Conservation (phyloP, 2,113 vertebrate species). For the Rhadina sibilatrix region DNA sequence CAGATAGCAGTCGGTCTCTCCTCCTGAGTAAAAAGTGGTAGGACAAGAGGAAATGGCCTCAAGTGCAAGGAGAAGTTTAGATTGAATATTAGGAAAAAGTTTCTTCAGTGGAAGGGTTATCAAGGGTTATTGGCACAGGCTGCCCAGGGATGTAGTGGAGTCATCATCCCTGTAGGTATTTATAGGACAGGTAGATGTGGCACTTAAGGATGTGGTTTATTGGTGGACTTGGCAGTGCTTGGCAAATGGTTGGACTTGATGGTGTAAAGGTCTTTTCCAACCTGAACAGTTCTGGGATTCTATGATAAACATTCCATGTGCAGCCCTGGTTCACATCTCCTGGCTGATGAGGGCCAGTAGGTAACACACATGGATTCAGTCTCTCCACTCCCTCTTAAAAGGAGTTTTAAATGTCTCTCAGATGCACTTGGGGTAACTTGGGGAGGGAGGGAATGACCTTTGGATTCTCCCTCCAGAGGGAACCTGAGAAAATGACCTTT, state of each 20-base stretch:
- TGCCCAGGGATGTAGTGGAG: background rate
- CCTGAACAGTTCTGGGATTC: background rate
- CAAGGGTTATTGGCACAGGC: background rate
- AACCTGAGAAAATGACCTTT: slow-evolving; percentile 73
- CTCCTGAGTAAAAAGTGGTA: background rate
- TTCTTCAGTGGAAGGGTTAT: background rate
- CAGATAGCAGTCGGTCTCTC: background rate
- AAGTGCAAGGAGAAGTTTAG: background rate
- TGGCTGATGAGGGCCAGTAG: background rate
- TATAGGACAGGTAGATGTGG: background rate
- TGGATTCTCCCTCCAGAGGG: slow-evolving; percentile 53
- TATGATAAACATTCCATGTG: background rate
- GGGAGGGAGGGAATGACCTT: slow-evolving; percentile 49
- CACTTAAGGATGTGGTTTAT: background rate
- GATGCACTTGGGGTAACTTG: slow-evolving; percentile 3
- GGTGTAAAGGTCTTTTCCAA: background rate
- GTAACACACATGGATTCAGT: background rate
- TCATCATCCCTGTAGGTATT: background rate
- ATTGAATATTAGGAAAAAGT: background rate
- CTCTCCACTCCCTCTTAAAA: background rate
- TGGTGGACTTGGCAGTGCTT: background rate
- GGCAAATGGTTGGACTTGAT: background rate
- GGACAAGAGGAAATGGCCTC: background rate
- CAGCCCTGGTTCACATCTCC: background rate
- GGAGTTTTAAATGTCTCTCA: slow-evolving; percentile 12